Evolutionary conservation across 2,888 invertebrate genomes (phyloP).

Genomic region (Hipparchia sbordonii): DNA sequence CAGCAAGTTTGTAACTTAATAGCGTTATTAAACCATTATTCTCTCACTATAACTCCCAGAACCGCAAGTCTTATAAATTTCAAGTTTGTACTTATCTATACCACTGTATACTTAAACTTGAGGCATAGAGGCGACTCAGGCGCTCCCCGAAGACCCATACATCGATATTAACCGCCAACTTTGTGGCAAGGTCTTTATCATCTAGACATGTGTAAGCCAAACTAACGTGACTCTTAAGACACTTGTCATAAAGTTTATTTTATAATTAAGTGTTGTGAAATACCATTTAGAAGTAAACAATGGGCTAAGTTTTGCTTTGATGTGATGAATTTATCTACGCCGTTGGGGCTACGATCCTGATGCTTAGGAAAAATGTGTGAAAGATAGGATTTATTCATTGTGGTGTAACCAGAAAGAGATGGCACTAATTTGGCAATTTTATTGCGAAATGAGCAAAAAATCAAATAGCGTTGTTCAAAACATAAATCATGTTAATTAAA

Average conservation of each 20-base stretch:
- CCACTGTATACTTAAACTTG: conserved; percentile 11
- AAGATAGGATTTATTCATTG: too few species aligned
- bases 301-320: conserved; percentile 7
- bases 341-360: too few species aligned
- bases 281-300: conserved; percentile 5
- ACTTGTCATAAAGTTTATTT: conserved; percentile 2
- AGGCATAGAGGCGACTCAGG: conserved; percentile 41
- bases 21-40: not conserved
- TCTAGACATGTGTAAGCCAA: conserved; percentile 4
- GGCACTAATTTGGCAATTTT: too few species aligned
- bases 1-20: not conserved
- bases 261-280: not conserved
- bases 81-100: conserved; percentile 16
- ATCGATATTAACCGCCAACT: conserved; percentile 59
- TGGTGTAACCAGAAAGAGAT: too few species aligned
- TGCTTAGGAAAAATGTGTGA: too few species aligned
- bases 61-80: conserved; percentile 22
- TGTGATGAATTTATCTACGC: not conserved
- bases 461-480: too few species aligned
- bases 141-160: conserved; percentile 58
- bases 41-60: not conserved
- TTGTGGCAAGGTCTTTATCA: conserved; percentile 26
- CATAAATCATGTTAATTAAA: too few species aligned
- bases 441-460: too few species aligned
- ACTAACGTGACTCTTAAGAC: conserved; percentile 12